These are phyloP conservation scores for Petrosia ficiformis DNA, from an alignment of 37 sponge, comb jelly and placozoan genomes.

Conservation along the genomic window DNA sequence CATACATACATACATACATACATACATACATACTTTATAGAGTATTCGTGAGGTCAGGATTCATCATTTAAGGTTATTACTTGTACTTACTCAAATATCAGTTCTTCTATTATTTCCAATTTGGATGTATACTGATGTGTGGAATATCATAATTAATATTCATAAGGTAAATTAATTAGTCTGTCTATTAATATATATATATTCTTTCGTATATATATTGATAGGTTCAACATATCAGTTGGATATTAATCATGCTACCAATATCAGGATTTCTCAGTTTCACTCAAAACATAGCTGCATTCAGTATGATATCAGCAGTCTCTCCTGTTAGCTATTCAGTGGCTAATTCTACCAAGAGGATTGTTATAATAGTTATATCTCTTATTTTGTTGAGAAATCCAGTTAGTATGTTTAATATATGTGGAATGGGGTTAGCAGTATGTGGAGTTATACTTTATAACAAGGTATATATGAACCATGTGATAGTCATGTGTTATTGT, in stretches of 20 bases:
- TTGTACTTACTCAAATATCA: slow-evolving; percentile 42
- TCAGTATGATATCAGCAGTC: slow-evolving; percentile 69
- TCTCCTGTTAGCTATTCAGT: slow-evolving; percentile 85
- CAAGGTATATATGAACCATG: slow-evolving; percentile 36
- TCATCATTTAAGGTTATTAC: slow-evolving; percentile 63
- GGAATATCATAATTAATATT: slow-evolving; percentile 38
- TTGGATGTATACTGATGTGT: slow-evolving; percentile 72
- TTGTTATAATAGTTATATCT: slow-evolving; percentile 65
- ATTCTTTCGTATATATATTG: slow-evolving; percentile 1
- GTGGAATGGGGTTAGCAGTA: slow-evolving; percentile 79
- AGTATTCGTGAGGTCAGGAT: slow-evolving; percentile 52
- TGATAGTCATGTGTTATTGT: no score
- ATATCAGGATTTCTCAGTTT: slow-evolving; percentile 52
- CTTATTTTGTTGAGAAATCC: slow-evolving; percentile 73
- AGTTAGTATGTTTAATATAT: slow-evolving; percentile 60
- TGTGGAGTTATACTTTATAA: slow-evolving; percentile 79
- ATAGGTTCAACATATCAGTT: slow-evolving; percentile 46
- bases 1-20: no score
- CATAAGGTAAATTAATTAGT: slow-evolving; percentile 42
- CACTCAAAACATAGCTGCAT: slow-evolving; percentile 76
- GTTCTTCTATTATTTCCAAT: slow-evolving; percentile 51
- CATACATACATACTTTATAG: slow-evolving; percentile 24
- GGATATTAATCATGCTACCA: slow-evolving; percentile 43
- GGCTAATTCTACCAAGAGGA: slow-evolving; percentile 82
- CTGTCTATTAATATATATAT: background rate